These are phyloP conservation scores for Vipera latastei DNA, from an alignment of 2,797 vertebrate genomes.

Conservation along the genomic window DNA sequence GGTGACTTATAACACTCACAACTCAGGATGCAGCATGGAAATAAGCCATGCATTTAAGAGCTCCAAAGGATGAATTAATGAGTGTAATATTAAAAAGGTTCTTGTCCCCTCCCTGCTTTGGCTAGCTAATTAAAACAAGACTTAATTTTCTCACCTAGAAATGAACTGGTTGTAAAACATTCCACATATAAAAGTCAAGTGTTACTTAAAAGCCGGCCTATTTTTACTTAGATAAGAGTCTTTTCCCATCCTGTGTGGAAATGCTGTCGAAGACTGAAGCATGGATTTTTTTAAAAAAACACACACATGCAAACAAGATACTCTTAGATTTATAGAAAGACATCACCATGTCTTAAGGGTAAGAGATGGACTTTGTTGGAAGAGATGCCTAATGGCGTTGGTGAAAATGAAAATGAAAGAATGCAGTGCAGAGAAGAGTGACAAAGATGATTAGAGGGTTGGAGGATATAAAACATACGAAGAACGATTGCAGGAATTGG, in stretches of 20 bases:
- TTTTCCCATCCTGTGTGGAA: neutral
- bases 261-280: neutral
- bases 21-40: conserved; percentile 65
- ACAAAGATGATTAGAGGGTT: neutral
- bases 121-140: conserved; percentile 67
- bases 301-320: too few relatives aligned
- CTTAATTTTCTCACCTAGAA: conserved; percentile 63
- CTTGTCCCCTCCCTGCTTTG: conserved; percentile 34
- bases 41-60: conserved; percentile 63
- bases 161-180: neutral
- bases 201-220: neutral
- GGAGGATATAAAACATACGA: neutral
- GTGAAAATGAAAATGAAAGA: neutral
- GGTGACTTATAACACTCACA: conserved; percentile 54
- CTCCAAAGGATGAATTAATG: conserved; percentile 65
- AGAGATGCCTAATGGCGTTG: neutral
- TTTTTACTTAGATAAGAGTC: neutral
- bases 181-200: neutral
- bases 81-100: conserved; percentile 54
- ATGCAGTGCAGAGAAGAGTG: neutral
- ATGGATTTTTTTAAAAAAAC: neutral
- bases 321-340: neutral
- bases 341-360: neutral
- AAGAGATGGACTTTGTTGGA: neutral
- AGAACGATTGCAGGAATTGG: neutral